Evolutionary conservation across 2,113 vertebrate species (phyloP).

Genomic region (Trichechus manatus): DNA sequence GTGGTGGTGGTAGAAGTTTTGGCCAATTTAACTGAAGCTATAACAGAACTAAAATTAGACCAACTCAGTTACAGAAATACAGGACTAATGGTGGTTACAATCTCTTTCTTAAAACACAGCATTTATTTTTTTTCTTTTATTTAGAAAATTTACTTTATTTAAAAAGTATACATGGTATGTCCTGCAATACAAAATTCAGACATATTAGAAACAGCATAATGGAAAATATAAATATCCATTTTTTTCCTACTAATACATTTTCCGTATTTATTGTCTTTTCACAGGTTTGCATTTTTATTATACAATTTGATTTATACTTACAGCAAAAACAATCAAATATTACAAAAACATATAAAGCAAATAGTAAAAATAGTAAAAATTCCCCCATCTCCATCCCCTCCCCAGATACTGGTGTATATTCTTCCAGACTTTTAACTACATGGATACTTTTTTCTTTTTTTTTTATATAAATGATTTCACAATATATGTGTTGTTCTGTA

Average conservation of each 20-base stretch:
- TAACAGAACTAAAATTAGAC: constrained; percentile 34
- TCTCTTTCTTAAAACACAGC: constrained; percentile 18
- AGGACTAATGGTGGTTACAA: not conserved
- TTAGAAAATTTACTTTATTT: constrained; percentile 70
- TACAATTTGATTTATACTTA: constrained; percentile 52
- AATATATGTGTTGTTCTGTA: not conserved
- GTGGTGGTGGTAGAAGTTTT: not conserved
- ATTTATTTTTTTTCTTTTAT: not conserved
- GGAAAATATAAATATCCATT: constrained; percentile 63
- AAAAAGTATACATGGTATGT: constrained; percentile 41
- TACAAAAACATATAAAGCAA: constrained; percentile 36
- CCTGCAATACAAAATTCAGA: constrained; percentile 45
- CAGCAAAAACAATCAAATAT: constrained; percentile 48
- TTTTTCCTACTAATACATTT: constrained; percentile 41
- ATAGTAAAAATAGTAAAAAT: constrained; percentile 43
- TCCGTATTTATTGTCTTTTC: constrained; percentile 47
- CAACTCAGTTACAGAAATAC: not conserved
- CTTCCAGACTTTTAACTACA: constrained; percentile 26
- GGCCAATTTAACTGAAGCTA: constrained; percentile 36
- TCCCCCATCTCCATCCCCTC: not conserved
- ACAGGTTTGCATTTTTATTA: constrained; percentile 46
- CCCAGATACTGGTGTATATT: not conserved
- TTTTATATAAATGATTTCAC: not conserved
- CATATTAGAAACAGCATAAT: constrained; percentile 38
- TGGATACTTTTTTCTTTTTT: not conserved